Evolutionary conservation across 2,113 vertebrate species (phyloP).

Genomic region (Pterophyllum scalare): DNA sequence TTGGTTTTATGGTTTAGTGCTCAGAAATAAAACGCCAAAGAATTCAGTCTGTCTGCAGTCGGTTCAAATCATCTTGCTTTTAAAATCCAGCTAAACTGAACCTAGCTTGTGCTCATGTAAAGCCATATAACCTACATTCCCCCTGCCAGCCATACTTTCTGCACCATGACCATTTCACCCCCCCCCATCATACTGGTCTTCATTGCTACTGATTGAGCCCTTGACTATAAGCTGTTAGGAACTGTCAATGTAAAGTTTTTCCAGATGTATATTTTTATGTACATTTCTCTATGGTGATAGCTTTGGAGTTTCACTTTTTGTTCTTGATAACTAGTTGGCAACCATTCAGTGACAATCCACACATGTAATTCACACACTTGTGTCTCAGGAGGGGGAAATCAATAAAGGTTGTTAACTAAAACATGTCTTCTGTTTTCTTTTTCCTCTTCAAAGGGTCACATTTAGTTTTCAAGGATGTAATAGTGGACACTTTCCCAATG

Average conservation of each 20-base stretch:
- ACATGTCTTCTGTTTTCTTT: neutral
- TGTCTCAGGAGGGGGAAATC: slow-evolving; percentile 6
- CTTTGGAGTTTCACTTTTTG: slow-evolving; percentile 53
- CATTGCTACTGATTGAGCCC: slow-evolving; percentile 63
- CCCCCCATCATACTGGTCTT: slow-evolving; percentile 36
- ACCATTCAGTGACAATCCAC: slow-evolving; percentile 57
- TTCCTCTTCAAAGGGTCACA: neutral
- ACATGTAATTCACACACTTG: slow-evolving; percentile 57
- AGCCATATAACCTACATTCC: slow-evolving; percentile 62
- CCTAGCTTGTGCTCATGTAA: slow-evolving; percentile 20
- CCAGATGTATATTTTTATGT: slow-evolving; percentile 77
- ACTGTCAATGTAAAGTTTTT: slow-evolving; percentile 59
- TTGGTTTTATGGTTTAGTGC: slow-evolving; percentile 14
- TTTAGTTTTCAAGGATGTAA: neutral
- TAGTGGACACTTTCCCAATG: neutral
- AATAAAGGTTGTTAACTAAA: slow-evolving; percentile 62
- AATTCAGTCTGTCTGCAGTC: slow-evolving; percentile 40
- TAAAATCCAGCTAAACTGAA: neutral
- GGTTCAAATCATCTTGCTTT: neutral
- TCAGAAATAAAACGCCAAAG: slow-evolving; percentile 63
- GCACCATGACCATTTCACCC: slow-evolving; percentile 8
- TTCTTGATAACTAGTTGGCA: slow-evolving; percentile 57
- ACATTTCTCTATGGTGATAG: slow-evolving; percentile 63
- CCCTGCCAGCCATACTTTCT: slow-evolving; percentile 27
- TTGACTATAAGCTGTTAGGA: slow-evolving; percentile 69